Conservation (phyloP, 2,113 vertebrate species). For the Syngnathus floridae region DNA sequence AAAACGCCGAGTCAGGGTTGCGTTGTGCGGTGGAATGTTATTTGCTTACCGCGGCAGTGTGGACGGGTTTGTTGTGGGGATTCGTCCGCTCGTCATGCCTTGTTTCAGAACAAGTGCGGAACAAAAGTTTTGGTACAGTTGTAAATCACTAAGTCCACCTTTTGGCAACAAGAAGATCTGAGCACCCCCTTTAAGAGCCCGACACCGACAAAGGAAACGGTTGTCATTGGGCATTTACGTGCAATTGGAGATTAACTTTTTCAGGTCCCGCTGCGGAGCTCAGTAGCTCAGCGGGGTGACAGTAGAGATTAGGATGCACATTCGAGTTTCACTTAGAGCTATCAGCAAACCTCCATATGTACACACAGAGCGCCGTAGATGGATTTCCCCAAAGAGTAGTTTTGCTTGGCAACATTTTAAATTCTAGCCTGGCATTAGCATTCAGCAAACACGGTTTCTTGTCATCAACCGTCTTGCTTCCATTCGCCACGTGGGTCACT, state of each 20-base stretch:
- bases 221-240: constrained; percentile 38
- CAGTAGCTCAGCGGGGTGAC: constrained; percentile 47
- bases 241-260: constrained; percentile 47
- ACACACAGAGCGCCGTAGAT: no score
- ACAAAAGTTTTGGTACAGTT: neutral
- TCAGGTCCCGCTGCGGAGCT: constrained; percentile 20
- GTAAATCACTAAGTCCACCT: neutral
- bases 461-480: constrained; percentile 34
- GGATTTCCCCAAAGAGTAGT: no score
- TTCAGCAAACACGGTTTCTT: constrained; percentile 18
- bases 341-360: constrained; percentile 30
- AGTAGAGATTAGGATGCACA: constrained; percentile 31
- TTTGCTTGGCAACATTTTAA: no score
- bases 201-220: constrained; percentile 23
- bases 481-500: constrained; percentile 55
- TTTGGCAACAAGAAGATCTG: no score
- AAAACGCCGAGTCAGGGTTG: constrained; percentile 17
- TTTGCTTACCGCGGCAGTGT: constrained; percentile 30
- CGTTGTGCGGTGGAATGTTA: constrained; percentile 13
- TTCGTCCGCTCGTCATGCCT: constrained; percentile 2
- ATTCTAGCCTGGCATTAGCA: constrained; percentile 9
- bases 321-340: constrained; percentile 31
- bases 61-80: constrained; percentile 29
- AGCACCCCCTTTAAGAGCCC: neutral
- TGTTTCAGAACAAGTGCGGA: neutral